Conservation (phyloP, 2,797 vertebrate species). For the Okamejei kenojei region DNA sequence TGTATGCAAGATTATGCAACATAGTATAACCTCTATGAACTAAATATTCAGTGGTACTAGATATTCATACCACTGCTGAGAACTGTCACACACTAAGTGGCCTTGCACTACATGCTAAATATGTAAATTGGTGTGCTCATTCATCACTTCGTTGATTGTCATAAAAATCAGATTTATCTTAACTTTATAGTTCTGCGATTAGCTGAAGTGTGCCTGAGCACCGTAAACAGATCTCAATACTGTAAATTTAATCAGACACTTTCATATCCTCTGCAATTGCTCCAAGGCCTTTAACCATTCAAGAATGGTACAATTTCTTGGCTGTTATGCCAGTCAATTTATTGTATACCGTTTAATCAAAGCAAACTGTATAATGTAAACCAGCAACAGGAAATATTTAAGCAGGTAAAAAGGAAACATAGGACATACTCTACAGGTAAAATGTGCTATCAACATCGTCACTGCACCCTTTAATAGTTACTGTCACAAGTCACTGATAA, state of each 20-base stretch:
- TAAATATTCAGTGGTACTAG: slow-evolving; percentile 15
- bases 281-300: slow-evolving; percentile 12
- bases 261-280: slow-evolving; percentile 1
- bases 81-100: slow-evolving; percentile 27
- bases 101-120: slow-evolving; percentile 30
- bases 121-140: slow-evolving; percentile 29
- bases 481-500: slow-evolving; percentile 16
- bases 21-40: background rate
- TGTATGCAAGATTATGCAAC: slow-evolving; percentile 7
- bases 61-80: slow-evolving; percentile 36
- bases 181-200: slow-evolving; percentile 30
- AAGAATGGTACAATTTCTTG: background rate
- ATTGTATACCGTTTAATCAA: background rate
- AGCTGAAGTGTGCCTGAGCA: slow-evolving; percentile 18
- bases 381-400: background rate
- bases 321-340: background rate
- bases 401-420: background rate
- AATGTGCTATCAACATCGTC: background rate
- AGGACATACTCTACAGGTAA: slow-evolving; percentile 22
- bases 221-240: slow-evolving; percentile 32
- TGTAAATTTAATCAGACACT: slow-evolving; percentile 33
- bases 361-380: background rate
- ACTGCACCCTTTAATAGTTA: background rate
- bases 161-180: slow-evolving; percentile 38
- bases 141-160: slow-evolving; percentile 33